Evolutionary conservation across 2,888 invertebrate genomes (phyloP).

Genomic region (Sarcophaga variegata): DNA sequence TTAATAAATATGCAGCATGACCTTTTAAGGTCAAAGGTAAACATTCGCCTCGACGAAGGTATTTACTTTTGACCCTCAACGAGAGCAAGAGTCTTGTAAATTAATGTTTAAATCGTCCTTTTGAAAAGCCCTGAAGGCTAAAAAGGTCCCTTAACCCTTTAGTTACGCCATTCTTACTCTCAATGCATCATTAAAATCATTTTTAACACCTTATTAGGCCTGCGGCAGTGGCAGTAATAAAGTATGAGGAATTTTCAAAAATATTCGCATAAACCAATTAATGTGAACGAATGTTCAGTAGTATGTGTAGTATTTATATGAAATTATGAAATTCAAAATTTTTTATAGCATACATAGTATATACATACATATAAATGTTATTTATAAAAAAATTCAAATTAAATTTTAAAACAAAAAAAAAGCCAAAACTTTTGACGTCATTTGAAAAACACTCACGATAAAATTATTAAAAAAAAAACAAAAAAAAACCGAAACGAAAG

Average conservation of each 20-base stretch:
- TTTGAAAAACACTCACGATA: background rate
- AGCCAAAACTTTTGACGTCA: slow-evolving; percentile 43
- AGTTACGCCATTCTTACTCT: background rate
- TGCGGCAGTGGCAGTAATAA: background rate
- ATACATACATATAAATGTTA: background rate
- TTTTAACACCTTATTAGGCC: background rate
- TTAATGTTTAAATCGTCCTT: too few species aligned
- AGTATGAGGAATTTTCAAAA: background rate
- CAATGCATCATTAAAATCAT: background rate
- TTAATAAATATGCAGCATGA: too few species aligned
- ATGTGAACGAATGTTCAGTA: too few species aligned
- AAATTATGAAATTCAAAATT: background rate
- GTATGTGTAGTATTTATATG: too few species aligned
- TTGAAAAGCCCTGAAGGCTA: background rate
- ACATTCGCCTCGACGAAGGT: too few species aligned
- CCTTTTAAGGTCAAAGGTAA: too few species aligned
- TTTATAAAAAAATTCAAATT: background rate
- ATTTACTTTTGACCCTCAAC: too few species aligned
- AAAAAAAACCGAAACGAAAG: background rate
- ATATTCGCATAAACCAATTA: too few species aligned
- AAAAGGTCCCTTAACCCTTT: background rate
- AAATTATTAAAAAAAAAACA: slow-evolving; percentile 14
- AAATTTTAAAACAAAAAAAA: slow-evolving; percentile 2
- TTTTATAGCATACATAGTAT: background rate
- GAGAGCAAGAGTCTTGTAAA: too few species aligned